A percentile compares a stretch with the other conserved stretches of the same genome.
Evolutionary conservation across 2,888 invertebrate genomes (phyloP).

Genomic region (Camponotus fellah): DNA sequence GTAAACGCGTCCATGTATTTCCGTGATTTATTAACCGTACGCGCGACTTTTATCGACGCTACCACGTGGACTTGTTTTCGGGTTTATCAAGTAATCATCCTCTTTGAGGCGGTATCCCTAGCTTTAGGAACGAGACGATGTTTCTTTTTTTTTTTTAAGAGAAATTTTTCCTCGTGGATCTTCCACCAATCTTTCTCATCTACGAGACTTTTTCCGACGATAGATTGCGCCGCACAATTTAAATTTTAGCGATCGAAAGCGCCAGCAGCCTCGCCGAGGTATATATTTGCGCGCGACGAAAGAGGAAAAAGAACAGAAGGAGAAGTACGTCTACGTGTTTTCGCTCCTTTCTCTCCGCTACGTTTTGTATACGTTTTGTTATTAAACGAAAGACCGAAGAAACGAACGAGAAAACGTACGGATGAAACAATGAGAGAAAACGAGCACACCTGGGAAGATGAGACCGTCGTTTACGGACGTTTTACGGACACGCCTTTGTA

Average conservation of each 20-base stretch:
- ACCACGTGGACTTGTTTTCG: not conserved
- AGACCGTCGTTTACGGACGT: constrained; percentile 40
- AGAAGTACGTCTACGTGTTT: not conserved
- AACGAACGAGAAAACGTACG: not conserved
- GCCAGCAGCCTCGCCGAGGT: not conserved
- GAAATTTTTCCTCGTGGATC: not conserved
- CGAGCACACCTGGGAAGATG: not conserved
- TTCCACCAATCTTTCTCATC: not conserved
- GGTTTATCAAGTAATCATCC: not conserved
- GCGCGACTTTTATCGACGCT: constrained; percentile 17
- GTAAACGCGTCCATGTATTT: not conserved
- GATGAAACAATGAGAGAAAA: not conserved
- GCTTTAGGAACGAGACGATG: not conserved
- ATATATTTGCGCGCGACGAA: not conserved
- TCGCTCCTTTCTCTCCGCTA: not conserved
- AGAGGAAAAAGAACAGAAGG: constrained; percentile 34
- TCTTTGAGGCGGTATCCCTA: not conserved
- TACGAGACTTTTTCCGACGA: not conserved
- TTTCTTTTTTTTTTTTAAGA: not conserved
- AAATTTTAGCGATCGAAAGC: not conserved
- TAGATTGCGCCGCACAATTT: not conserved
- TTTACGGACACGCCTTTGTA: constrained; percentile 25
- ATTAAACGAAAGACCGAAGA: not conserved
- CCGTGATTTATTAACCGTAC: not conserved
- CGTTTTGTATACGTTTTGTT: not conserved